Evolutionary conservation across 1,140 invertebrate genomes (phyloP), one percentile per base, ranked within the genome.

Genomic region (Zaprionus lachaisei): DNA sequence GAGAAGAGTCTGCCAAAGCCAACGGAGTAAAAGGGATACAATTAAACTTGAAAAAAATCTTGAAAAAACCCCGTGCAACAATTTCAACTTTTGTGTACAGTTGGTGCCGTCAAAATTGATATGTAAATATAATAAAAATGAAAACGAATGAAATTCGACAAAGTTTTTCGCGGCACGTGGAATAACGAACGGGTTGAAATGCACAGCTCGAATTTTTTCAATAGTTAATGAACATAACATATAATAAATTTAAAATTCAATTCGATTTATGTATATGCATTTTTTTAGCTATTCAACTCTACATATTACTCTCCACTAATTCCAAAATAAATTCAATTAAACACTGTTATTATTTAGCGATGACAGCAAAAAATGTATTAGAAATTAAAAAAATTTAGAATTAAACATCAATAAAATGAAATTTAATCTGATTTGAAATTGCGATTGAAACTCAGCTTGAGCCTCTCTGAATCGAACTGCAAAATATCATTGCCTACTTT

Each of bases 21-120:
- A 72, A 64, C 41, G 54, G 68, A 44, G 62, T 49, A 89, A 77
- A 83, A 87, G 54, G 81, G 75, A 84, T 81, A 89, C 81, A 89
- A 89, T 84, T 90, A 89, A 89, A 79, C 71, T 71, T n/a, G n/a
- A n/a, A n/a, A n/a, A n/a, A n/a, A n/a, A n/a, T n/a, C 61, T 34
- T 63, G 26, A 54, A 26, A n/a, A 58, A 72, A 63, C 60, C 67
- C 73, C 70, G 81, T 69, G 84, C 84, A 89, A 89, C 84, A 89
- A 89, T 79, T 84, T 71, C 11, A 84, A 83, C 77, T 83, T 83
- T 76, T 73, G 55, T 44, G 17, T 64, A 77, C 74, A 64, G 68
- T 74, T 82, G 71, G 72, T 65, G 51, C 61, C 71, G 37, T 51
- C 24, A 31, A 74, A 83, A 80, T 83, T 78, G 67, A 79, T 73